These are phyloP conservation scores for Argyra leucocephala DNA, from an alignment of 2,888 invertebrate species.

Conservation along the genomic window DNA sequence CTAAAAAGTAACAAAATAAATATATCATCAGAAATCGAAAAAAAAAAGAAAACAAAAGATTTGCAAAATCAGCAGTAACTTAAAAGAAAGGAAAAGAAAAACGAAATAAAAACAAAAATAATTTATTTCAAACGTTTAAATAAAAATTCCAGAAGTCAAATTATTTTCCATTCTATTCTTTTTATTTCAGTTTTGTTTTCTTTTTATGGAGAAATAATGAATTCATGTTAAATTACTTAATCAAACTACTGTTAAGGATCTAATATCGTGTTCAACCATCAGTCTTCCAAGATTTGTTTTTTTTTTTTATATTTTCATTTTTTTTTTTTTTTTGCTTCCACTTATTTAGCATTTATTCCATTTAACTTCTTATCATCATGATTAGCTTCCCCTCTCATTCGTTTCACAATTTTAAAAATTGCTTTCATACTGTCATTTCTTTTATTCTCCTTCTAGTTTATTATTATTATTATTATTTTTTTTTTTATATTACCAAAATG, in stretches of 20 bases:
- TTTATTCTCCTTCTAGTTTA: background rate
- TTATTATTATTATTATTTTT: background rate
- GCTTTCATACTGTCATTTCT: background rate
- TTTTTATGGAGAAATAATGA: background rate
- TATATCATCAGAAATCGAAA: background rate
- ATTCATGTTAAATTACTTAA: constrained; percentile 6
- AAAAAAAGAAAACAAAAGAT: background rate
- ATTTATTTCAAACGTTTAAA: background rate
- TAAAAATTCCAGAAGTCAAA: background rate
- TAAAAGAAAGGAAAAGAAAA: background rate
- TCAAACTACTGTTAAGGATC: background rate
- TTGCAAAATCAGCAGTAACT: background rate
- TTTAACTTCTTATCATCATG: constrained; percentile 1
- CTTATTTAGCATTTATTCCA: background rate
- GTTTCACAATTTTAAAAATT: background rate
- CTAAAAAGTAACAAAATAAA: background rate
- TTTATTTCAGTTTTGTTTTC: background rate
- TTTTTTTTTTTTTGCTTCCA: background rate
- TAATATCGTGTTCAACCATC: background rate
- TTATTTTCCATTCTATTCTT: background rate
- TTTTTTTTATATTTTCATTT: background rate
- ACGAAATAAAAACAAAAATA: background rate
- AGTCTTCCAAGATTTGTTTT: background rate
- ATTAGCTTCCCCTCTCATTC: background rate
- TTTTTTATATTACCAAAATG: background rate